These are phyloP conservation scores for Malurus elegans DNA, from an alignment of 2,113 vertebrate genomes.

Conservation along the genomic window DNA sequence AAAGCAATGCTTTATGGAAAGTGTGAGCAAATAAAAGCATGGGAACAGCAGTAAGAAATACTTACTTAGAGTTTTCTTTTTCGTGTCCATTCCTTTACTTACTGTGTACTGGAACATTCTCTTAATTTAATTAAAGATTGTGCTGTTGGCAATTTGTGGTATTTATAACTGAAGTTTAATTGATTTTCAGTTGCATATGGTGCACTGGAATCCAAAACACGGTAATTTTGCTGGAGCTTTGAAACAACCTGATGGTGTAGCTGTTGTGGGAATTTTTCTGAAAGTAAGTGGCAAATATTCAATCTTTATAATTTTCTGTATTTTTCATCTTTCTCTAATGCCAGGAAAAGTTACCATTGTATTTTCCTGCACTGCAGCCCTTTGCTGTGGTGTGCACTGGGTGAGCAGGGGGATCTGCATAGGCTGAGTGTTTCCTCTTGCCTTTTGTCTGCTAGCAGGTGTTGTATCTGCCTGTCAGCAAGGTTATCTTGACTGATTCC, in stretches of 20 bases:
- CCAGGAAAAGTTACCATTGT: neutral
- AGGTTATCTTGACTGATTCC: neutral
- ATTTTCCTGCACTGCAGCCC: neutral
- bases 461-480: neutral
- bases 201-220: slow-evolving; percentile 97
- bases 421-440: neutral
- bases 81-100: neutral
- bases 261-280: slow-evolving; percentile 91
- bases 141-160: neutral
- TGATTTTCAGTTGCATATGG: slow-evolving; percentile 88
- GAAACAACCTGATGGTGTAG: slow-evolving; percentile 85
- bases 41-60: neutral
- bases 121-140: neutral
- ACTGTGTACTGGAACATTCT: neutral
- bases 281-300: slow-evolving; percentile 73
- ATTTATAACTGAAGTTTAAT: neutral
- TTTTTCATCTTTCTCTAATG: neutral
- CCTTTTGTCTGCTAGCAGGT: neutral
- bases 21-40: neutral
- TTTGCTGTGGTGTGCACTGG: neutral
- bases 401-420: neutral
- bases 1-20: neutral
- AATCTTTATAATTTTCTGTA: neutral
- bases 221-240: slow-evolving; percentile 81
- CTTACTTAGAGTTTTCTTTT: neutral